Evolutionary conservation across 2,113 vertebrate species (phyloP), one percentile per base, ranked within the genome.

Genomic region (Hiodon tergisus): DNA sequence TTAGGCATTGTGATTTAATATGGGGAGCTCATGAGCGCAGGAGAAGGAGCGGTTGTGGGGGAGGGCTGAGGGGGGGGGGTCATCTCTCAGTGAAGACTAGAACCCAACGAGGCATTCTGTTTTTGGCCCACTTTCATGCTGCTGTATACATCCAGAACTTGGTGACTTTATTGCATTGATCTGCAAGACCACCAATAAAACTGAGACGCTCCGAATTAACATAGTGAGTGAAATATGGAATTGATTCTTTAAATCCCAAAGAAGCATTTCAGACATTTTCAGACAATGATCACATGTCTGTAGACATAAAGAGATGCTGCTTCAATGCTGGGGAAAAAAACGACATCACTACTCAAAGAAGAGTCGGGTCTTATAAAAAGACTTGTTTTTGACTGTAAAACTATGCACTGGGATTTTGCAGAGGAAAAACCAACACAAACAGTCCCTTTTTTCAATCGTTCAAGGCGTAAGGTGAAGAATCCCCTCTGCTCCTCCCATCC

Each of bases 121-220:
- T 47, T 48, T 51, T 60, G 46, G 47, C 8, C 52, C 48, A 51
- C n/a, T 31, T 75, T 77, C 73, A 77, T 76, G 53, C 60, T n/a
- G 66, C 62, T 73, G 14, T 66, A 73, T 54, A 50, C 54, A 53
- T 60, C 65, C 79, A 74, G 47, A 62, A 31, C 53, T 52, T 75
- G 70, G 57, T 31, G 73, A 75, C 59, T 79, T 68, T 62, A 59
- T 9, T 55, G 52, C 74, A 76, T 78, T 73, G 67, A 79, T 75
- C 75, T 81, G 76, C 66, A 78, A 72, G 74, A 76, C 69, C 72
- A 46, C 51, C 73, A 66, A 61, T 69, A 77, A 71, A 77, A 67
- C 75, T 48, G n/a, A 71, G 69, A 47, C 46, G 72, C 58, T 67
- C 54, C 60, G 31, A 66, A 60, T 55, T 65, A 67, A 48, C 57